Evolutionary conservation across 2,888 invertebrate species (phyloP).

Genomic region (Cheilosia soror): DNA sequence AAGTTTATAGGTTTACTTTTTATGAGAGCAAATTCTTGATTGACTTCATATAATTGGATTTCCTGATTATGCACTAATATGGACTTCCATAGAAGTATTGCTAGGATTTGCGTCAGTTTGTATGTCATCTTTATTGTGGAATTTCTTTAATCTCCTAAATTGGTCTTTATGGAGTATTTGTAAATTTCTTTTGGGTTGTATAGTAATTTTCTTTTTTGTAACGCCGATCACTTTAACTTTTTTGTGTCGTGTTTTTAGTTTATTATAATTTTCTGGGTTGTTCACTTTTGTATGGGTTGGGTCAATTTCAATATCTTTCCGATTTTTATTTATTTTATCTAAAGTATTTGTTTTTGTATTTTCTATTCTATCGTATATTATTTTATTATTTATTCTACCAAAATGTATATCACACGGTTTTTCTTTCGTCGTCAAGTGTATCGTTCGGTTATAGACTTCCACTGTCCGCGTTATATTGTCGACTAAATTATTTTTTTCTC

Average conservation of each 20-base stretch:
- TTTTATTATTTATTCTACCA: slow-evolving; percentile 1
- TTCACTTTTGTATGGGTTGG: not conserved
- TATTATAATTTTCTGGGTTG: not conserved
- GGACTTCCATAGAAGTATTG: not conserved
- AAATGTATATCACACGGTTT: not conserved
- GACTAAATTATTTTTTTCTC: slow-evolving; percentile 1
- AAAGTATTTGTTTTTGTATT: slow-evolving; percentile 9
- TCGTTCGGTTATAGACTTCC: not conserved
- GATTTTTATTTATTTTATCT: not conserved
- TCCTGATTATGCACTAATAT: slow-evolving; percentile 2
- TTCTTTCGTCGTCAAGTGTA: not conserved
- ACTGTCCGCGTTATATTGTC: not conserved
- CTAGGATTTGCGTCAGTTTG: too few species aligned
- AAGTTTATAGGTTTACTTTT: slow-evolving; percentile 11
- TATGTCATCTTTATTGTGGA: not conserved
- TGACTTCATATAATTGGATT: slow-evolving; percentile 11
- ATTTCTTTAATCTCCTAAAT: too few species aligned
- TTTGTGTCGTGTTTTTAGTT: not conserved
- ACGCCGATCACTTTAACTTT: not conserved
- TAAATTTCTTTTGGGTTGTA: not conserved
- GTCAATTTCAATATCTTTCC: slow-evolving; percentile 2
- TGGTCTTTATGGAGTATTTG: not conserved
- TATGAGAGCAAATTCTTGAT: slow-evolving; percentile 18
- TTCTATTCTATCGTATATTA: slow-evolving; percentile 5
- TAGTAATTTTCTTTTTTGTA: not conserved